Conservation (phyloP, 2,797 vertebrate genomes). For the Gorsachius magnificus region DNA sequence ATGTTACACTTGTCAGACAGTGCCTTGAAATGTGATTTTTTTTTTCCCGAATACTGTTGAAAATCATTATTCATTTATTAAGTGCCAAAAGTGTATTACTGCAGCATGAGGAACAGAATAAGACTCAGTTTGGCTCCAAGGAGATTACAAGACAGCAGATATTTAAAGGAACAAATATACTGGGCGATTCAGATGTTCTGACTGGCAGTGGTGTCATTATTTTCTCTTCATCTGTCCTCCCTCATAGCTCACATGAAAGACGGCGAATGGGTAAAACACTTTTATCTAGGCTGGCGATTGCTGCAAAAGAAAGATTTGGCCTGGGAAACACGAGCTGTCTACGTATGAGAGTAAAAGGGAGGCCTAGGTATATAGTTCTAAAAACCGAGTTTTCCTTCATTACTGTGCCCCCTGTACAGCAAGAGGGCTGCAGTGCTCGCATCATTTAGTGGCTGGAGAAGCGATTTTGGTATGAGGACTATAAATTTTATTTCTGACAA, state of each 20-base stretch:
- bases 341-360: background rate
- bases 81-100: slow-evolving; percentile 2
- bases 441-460: background rate
- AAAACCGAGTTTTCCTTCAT: background rate
- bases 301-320: background rate
- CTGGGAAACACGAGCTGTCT: background rate
- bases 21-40: background rate
- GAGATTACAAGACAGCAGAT: slow-evolving; percentile 14
- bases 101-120: background rate
- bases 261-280: background rate
- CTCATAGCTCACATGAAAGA: background rate
- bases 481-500: slow-evolving; percentile 3
- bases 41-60: background rate
- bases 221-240: slow-evolving; percentile 27
- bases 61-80: slow-evolving; percentile 32
- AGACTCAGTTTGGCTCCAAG: background rate
- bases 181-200: background rate
- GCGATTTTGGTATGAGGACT: background rate
- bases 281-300: background rate
- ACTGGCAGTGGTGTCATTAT: background rate
- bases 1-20: background rate
- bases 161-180: slow-evolving; percentile 12
- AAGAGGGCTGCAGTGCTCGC: background rate
- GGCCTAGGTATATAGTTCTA: background rate
- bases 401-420: background rate